Evolutionary conservation across 2,113 vertebrate genomes (phyloP).

Genomic region (Siphamia tubifer): DNA sequence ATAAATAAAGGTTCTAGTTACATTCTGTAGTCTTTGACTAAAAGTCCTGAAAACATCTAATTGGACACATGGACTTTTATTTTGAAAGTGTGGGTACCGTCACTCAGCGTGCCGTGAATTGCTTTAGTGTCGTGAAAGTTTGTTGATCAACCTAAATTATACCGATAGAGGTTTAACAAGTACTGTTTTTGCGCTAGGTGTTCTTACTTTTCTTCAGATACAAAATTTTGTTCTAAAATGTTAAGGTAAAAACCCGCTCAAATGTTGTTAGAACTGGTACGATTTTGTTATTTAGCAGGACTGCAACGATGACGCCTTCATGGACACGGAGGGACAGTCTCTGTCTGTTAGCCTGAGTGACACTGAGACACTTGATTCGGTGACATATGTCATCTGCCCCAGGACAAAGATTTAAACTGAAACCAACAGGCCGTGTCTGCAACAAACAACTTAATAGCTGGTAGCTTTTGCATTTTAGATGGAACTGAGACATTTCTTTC

Average conservation of each 20-base stretch:
- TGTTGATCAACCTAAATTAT: conserved; percentile 32
- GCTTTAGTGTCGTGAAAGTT: conserved; percentile 50
- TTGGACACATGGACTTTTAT: conserved; percentile 35
- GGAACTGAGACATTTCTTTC: neutral
- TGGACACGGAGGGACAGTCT: conserved; percentile 5
- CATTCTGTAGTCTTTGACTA: too few species aligned
- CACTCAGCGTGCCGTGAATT: conserved; percentile 40
- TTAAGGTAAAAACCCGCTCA: too few species aligned
- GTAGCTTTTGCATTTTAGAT: neutral
- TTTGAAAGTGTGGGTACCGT: conserved; percentile 44
- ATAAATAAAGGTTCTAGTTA: too few species aligned
- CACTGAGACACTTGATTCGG: conserved; percentile 2
- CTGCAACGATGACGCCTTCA: neutral
- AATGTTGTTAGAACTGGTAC: neutral
- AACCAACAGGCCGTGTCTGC: neutral
- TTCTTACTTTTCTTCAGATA: neutral
- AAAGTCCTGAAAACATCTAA: too few species aligned
- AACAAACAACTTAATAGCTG: neutral
- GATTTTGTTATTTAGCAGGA: neutral
- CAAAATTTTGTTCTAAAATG: neutral
- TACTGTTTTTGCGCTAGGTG: neutral
- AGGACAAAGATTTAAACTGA: conserved; percentile 1
- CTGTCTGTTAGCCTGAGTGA: conserved; percentile 22
- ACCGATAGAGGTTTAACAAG: too few species aligned
- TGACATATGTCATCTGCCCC: conserved; percentile 30